Base-by-base conservation (phyloP, 2,113 vertebrate species). In the Marcusenius ussheri region DNA sequence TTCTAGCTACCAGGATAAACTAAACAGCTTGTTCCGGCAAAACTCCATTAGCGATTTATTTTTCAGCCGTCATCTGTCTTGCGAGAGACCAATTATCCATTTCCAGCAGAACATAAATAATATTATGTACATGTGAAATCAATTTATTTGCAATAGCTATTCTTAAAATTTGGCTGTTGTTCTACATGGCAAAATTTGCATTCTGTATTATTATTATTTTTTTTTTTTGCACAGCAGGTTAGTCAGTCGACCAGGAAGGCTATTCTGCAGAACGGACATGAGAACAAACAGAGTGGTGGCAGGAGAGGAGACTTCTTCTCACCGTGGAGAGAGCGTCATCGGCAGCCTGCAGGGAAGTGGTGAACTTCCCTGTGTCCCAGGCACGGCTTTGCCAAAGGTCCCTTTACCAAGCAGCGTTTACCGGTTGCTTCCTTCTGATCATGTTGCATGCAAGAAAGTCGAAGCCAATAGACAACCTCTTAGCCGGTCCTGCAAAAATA, bases 311-410 rank as follows among this genome's bases (percentile, higher is more conserved):
- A 27, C 66, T 19, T 31, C 88, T 77, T 70, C 66, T 80, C 27
- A 31, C 24, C 27, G 9, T 7, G 47, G 31, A 2, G 19, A 47
- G 3, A 74, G 88, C 11, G 7, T 88, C 15, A 50, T 35, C 9
- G 56, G 27, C 66, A 47, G 66, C 46, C 88, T 51, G 27, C 15
- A 31, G 46, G 19, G 39, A 21, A 15, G 62, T 13, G 15, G 31
- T 15, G 35, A 9, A 9, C 49, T 11, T 70, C 88, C 2, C 46
- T 46, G n/a, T 39, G 39, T 39, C 90, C 89, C 93, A 99, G 97
- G 96, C 93, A 88, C 97, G 96, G 7, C 98, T 97, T 94, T 95
- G 96, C 98, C 98, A 99, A 95, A 98, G 98, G 94, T 99, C 97
- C 39, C 98, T 98, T 95, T 93, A 97, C 97, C 94, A 97, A 98